Evolutionary conservation across 2,888 invertebrate species (phyloP).

Genomic region (Chrysolina haemoptera): DNA sequence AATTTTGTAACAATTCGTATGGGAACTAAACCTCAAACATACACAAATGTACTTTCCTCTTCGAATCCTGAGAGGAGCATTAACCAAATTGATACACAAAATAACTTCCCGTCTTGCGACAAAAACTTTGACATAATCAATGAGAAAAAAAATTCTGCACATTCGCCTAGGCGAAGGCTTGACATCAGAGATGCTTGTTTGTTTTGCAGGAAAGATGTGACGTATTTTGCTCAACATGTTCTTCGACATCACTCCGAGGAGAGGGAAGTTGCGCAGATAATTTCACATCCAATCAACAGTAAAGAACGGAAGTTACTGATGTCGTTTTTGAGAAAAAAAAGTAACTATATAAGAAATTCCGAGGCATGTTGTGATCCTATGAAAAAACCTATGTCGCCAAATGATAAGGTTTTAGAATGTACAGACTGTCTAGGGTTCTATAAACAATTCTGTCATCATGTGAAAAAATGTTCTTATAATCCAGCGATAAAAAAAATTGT

Average conservation of each 20-base stretch:
- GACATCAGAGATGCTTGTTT: no score
- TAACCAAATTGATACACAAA: no score
- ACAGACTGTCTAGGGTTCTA: not conserved
- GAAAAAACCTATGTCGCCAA: not conserved
- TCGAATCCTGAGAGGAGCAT: no score
- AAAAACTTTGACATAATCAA: no score
- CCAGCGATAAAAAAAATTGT: not conserved
- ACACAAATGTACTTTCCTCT: no score
- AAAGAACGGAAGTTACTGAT: not conserved
- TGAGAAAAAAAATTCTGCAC: no score
- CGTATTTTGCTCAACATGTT: constrained; percentile 14
- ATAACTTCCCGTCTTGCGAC: no score
- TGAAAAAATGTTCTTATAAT: not conserved
- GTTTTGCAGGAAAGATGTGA: not conserved
- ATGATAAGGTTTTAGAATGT: not conserved
- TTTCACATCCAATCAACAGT: not conserved
- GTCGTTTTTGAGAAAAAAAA: constrained; percentile 10
- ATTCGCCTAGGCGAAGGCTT: no score
- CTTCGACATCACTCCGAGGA: constrained; percentile 4
- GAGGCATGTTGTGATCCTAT: not conserved
- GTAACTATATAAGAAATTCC: constrained; percentile 19
- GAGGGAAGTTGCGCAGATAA: constrained; percentile 4
- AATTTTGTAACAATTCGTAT: no score
- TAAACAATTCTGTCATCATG: not conserved
- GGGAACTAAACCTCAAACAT: no score